Evolutionary conservation across 2,888 invertebrate genomes (phyloP), one percentile per base, ranked within the genome.

Genomic region (Hedychridium roseum): DNA sequence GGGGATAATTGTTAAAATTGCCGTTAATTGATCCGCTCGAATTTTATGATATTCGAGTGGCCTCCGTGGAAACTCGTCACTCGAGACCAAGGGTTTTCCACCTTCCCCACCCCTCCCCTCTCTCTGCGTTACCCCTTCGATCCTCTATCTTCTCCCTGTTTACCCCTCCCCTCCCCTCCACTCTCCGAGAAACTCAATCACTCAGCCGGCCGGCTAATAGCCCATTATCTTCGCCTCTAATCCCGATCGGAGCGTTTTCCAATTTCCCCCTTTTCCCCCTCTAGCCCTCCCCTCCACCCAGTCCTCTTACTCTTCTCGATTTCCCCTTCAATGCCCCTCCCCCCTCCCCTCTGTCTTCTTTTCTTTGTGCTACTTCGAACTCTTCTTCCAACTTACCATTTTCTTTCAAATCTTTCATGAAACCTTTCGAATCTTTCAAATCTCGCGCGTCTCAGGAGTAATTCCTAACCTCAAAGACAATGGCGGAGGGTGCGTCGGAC

Each of bases 221-320:
- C n/a, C 48, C 38, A 49, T 58, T 50, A 54, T 58, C 57, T 32
- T 42, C 17, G 40, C 28, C 52, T 49, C 36, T 62, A 56, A 61
- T 61, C 61, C 41, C 34, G 32, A 35, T 18, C 20, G 37, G 37
- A 57, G 39, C 30, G 47, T 38, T 64, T 57, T 60, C 54, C 60
- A 60, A 60, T 61, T 59, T 62, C 50, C 55, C 49, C 32, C 34
- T 27, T 23, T 35, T 28, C 12, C 28, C 27, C 30, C 40, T 7
- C 16, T 16, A 36, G n/a, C 17, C 17, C 31, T 15, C 21, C 18
- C 40, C n/a, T n/a, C n/a, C n/a, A n/a, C n/a, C n/a, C n/a, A n/a
- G n/a, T n/a, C n/a, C n/a, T n/a, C n/a, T n/a, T n/a, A n/a, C n/a
- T n/a, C n/a, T n/a, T n/a, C n/a, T n/a, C n/a, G n/a, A n/a, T n/a